A percentile compares a stretch with the other conserved stretches of the same genome.
phyloP scores from a whole-genome alignment of 2,888 invertebrate species.

The Torymus texanus region DNA sequence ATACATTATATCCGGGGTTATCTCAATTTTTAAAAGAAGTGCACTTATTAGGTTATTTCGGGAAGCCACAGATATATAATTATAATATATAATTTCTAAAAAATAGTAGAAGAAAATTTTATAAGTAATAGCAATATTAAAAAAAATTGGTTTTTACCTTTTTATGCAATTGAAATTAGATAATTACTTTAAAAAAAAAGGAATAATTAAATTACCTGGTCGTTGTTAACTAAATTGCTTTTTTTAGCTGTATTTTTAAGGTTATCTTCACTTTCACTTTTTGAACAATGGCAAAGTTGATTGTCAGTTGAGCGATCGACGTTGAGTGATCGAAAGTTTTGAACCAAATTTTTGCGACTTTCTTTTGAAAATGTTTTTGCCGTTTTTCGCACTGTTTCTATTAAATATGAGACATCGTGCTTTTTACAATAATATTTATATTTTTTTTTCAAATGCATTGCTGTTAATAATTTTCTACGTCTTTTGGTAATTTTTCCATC shows the following conservation, averaged over 20 bases:
- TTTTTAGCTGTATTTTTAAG: not conserved
- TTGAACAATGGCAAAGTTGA: not conserved
- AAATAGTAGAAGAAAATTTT: too few species aligned
- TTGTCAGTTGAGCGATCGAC: not conserved
- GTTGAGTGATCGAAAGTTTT: constrained; percentile 39
- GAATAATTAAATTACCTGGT: too few species aligned
- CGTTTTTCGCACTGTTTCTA: constrained; percentile 37
- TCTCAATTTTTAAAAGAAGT: too few species aligned
- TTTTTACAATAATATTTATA: constrained; percentile 54
- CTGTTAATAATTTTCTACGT: constrained; percentile 29
- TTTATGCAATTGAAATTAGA: too few species aligned
- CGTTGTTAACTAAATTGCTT: too few species aligned
- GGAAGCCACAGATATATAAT: too few species aligned
- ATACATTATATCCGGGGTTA: too few species aligned
- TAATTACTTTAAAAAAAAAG: too few species aligned
- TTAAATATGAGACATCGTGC: constrained; percentile 37
- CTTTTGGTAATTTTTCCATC: not conserved
- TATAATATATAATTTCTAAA: too few species aligned
- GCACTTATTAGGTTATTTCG: too few species aligned
- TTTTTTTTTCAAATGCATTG: constrained; percentile 37
- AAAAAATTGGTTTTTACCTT: too few species aligned
- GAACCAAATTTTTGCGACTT: constrained; percentile 41
- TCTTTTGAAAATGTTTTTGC: constrained; percentile 22
- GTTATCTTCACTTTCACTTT: not conserved
- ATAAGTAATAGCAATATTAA: too few species aligned